Percentiles rank a stretch among this genome's conserved stretches.
These are phyloP conservation scores for Trichonephila clavata DNA, from an alignment of 1,140 invertebrate genomes.

Conservation along the genomic window DNA sequence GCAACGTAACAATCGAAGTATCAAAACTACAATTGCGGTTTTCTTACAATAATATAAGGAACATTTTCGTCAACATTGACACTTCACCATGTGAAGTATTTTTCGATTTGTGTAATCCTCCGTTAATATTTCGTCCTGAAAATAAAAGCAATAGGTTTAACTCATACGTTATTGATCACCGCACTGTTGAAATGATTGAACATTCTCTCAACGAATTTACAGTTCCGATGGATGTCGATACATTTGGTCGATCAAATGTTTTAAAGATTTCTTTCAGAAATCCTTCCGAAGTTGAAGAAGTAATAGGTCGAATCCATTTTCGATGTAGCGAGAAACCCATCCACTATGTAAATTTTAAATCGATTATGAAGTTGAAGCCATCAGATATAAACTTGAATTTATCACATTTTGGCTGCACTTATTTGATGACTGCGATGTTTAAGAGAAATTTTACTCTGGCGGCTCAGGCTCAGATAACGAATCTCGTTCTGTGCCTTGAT, in stretches of 20 bases:
- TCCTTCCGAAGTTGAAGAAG: conserved; percentile 2
- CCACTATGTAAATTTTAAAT: conserved; percentile 24
- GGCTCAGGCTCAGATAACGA: background rate
- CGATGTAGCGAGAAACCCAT: conserved; percentile 50
- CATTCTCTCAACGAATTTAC: no score
- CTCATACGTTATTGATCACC: background rate
- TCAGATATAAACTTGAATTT: background rate
- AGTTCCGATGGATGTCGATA: no score
- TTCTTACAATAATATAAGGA: conserved; percentile 62
- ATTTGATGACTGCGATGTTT: conserved; percentile 54
- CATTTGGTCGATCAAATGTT: conserved; percentile 56
- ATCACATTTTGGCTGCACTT: conserved; percentile 49
- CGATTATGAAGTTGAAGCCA: background rate
- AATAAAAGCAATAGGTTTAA: background rate
- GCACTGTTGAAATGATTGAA: background rate
- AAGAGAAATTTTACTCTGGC: conserved; percentile 54
- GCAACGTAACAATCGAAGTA: background rate
- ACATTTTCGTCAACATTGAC: conserved; percentile 51
- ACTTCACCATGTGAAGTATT: conserved; percentile 40
- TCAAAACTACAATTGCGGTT: background rate
- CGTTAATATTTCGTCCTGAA: conserved; percentile 29
- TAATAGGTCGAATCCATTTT: conserved; percentile 51
- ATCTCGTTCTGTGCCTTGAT: background rate
- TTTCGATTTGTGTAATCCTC: conserved; percentile 71
- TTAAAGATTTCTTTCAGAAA: conserved; percentile 35